A percentile compares a stretch with the other conserved stretches of the same genome.
Conservation (phyloP, 2,113 vertebrate genomes). For the Isichthys henryi region DNA sequence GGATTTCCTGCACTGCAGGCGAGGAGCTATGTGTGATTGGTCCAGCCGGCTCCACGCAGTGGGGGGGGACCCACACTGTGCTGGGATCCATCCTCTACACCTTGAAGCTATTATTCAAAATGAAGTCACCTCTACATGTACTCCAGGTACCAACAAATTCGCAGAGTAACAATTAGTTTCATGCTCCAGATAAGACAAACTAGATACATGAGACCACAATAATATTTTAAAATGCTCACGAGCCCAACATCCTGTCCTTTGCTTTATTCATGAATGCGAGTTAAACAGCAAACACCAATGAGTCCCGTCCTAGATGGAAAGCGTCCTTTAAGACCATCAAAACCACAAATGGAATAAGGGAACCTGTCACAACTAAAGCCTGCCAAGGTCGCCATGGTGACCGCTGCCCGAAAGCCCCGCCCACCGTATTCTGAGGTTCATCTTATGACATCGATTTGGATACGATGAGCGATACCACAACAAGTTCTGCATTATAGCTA, state of each 20-base stretch:
- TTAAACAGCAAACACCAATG: neutral
- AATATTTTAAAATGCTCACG: neutral
- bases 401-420: neutral
- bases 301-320: neutral
- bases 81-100: neutral
- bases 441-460: neutral
- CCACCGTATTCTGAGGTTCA: neutral
- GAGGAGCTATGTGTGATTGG: neutral
- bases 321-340: neutral
- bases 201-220: neutral
- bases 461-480: neutral
- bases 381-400: neutral
- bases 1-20: constrained; percentile 3
- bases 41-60: neutral
- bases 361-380: neutral
- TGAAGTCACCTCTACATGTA: constrained; percentile 6
- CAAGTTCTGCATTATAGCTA: neutral
- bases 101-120: neutral
- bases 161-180: neutral
- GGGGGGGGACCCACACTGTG: neutral
- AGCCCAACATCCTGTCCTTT: neutral
- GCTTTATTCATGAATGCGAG: neutral
- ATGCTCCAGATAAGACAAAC: neutral
- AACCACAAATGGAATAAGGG: constrained; percentile 5
- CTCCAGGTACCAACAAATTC: neutral